phyloP scores from a whole-genome alignment of 1,140 invertebrate species.

The Eumeta japonica region DNA sequence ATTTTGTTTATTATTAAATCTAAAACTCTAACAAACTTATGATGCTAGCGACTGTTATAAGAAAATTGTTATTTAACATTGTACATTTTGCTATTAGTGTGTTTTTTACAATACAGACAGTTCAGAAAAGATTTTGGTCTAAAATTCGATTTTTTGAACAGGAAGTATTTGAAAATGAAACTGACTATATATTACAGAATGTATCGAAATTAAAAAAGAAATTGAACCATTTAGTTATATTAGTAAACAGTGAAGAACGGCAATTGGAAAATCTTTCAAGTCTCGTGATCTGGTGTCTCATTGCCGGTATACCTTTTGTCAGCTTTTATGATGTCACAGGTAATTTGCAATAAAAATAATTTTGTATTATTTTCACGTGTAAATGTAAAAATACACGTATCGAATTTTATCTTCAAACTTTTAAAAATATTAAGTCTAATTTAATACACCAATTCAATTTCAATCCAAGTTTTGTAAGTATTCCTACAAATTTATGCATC shows the following conservation, averaged over 20 bases:
- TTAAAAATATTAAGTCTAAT: too few relatives aligned
- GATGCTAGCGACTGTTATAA: slow-evolving; percentile 39
- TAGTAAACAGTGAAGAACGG: slow-evolving; percentile 33
- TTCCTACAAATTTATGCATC: slow-evolving; percentile 2
- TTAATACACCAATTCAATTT: too few relatives aligned
- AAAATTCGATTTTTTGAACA: slow-evolving; percentile 21
- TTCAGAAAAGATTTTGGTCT: slow-evolving; percentile 32
- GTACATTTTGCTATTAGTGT: slow-evolving; percentile 40
- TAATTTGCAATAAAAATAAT: too few relatives aligned
- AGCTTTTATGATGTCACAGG: slow-evolving; percentile 72
- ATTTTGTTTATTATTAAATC: slow-evolving; percentile 11
- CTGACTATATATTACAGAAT: slow-evolving; percentile 28
- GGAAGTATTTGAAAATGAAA: slow-evolving; percentile 30
- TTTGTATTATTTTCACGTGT: slow-evolving; percentile 11
- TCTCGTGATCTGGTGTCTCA: slow-evolving; percentile 65
- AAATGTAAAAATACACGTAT: too few relatives aligned
- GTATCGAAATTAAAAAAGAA: slow-evolving; percentile 33
- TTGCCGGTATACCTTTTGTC: slow-evolving; percentile 63
- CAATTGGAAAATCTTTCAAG: slow-evolving; percentile 51
- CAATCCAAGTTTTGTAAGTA: too few relatives aligned
- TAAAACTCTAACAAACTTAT: slow-evolving; percentile 11
- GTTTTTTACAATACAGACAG: slow-evolving; percentile 50
- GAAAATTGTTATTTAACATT: slow-evolving; percentile 34
- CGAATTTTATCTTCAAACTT: too few relatives aligned
- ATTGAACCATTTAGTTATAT: slow-evolving; percentile 44